Evolutionary conservation across 2,113 vertebrate genomes (phyloP).

Genomic region (Hemibagrus wyckioides): DNA sequence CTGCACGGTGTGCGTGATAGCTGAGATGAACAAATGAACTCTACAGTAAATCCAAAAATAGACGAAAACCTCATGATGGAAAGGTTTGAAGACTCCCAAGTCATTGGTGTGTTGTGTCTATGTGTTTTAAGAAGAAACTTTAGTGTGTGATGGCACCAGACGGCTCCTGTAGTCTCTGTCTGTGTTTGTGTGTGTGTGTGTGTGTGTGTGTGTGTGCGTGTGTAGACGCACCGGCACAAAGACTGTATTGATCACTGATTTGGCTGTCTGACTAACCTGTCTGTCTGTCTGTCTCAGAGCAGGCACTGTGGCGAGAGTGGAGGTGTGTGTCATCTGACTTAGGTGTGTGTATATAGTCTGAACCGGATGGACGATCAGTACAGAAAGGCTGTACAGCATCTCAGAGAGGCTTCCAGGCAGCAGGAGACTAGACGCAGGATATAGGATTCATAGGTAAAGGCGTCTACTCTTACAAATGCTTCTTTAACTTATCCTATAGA

Average conservation of each 20-base stretch:
- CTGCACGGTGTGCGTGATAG: neutral
- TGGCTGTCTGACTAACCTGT: slow-evolving; percentile 52
- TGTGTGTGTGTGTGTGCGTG: neutral
- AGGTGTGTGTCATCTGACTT: slow-evolving; percentile 41
- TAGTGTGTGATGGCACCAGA: slow-evolving; percentile 30
- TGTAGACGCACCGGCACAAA: slow-evolving; percentile 15
- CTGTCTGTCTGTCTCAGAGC: slow-evolving; percentile 31
- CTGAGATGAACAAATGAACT: neutral
- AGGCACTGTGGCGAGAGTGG: slow-evolving; percentile 26
- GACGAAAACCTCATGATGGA: neutral
- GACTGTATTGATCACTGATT: slow-evolving; percentile 50
- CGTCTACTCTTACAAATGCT: neutral
- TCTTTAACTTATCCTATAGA: neutral
- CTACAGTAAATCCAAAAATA: neutral
- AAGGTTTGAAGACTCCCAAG: neutral
- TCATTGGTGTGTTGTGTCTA: neutral
- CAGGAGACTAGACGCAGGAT: neutral
- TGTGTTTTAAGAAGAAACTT: slow-evolving; percentile 7
- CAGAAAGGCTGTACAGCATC: slow-evolving; percentile 5
- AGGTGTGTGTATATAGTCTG: slow-evolving; percentile 56
- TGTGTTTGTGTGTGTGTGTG: neutral
- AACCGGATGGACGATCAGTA: slow-evolving; percentile 39
- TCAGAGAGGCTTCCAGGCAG: slow-evolving; percentile 30
- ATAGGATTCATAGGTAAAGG: neutral
- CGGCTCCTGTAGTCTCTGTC: slow-evolving; percentile 21